Evolutionary conservation across 2,797 vertebrate species (phyloP).

Genomic region (Austrolebias charrua): DNA sequence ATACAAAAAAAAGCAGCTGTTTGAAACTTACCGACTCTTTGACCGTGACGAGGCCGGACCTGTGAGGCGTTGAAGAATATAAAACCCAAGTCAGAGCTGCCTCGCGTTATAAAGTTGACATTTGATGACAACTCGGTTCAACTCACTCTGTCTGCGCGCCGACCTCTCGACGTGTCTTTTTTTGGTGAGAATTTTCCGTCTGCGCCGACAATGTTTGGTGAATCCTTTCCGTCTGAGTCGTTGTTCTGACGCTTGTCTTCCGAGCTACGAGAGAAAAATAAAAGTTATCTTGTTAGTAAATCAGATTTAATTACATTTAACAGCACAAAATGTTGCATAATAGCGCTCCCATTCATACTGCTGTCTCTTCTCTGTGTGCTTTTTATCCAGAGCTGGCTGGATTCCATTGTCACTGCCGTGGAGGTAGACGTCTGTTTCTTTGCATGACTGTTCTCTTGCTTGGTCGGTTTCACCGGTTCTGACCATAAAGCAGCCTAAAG

Average conservation of each 20-base stretch:
- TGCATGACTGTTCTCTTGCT: slow-evolving; percentile 28
- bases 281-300: background rate
- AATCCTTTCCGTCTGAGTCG: slow-evolving; percentile 24
- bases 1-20: background rate
- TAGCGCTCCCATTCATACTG: slow-evolving; percentile 27
- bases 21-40: slow-evolving; percentile 74
- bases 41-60: slow-evolving; percentile 66
- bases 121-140: background rate
- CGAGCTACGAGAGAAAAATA: slow-evolving; percentile 38
- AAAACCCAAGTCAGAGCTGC: background rate
- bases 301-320: background rate
- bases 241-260: slow-evolving; percentile 31
- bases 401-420: slow-evolving; percentile 14
- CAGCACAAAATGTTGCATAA: background rate
- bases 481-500: slow-evolving; percentile 52
- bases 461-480: slow-evolving; percentile 35
- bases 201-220: slow-evolving; percentile 23
- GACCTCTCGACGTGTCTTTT: slow-evolving; percentile 47
- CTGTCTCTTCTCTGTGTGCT: slow-evolving; percentile 24
- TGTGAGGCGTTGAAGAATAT: slow-evolving; percentile 30
- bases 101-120: background rate
- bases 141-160: slow-evolving; percentile 79
- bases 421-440: slow-evolving; percentile 39
- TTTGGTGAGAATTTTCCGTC: slow-evolving; percentile 27
- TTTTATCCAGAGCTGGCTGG: slow-evolving; percentile 29